Conservation (phyloP, 2,113 vertebrate species). For the Rattus rattus region DNA sequence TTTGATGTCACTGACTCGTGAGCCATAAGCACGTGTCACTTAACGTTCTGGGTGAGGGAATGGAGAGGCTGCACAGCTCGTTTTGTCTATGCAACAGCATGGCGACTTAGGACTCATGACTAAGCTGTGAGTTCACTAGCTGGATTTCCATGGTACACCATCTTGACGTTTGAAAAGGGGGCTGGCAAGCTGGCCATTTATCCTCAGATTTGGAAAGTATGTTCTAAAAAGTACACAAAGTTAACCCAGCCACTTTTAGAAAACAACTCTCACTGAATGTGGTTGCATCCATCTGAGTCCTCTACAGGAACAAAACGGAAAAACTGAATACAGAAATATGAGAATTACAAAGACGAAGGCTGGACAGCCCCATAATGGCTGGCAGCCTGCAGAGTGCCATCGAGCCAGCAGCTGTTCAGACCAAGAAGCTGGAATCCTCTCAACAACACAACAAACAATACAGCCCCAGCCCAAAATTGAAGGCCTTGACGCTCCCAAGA, state of each 20-base stretch:
- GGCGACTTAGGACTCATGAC: background rate
- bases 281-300: too few relatives aligned
- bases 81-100: background rate
- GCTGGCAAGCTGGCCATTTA: background rate
- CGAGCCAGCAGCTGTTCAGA: background rate
- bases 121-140: background rate
- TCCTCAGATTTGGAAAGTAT: background rate
- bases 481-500: background rate
- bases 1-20: background rate
- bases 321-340: background rate
- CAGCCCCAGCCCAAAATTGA: background rate
- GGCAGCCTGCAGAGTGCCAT: background rate
- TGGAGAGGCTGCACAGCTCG: background rate
- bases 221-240: background rate
- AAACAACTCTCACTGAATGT: background rate
- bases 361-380: background rate
- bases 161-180: constrained; percentile 16
- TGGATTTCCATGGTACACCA: background rate
- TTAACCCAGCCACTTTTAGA: background rate
- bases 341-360: background rate
- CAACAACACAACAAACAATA: background rate
- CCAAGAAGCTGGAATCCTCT: background rate
- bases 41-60: background rate
- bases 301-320: background rate
- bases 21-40: background rate